Evolutionary conservation across 2,113 vertebrate genomes (phyloP).

Genomic region (Gasterosteus nipponicus): DNA sequence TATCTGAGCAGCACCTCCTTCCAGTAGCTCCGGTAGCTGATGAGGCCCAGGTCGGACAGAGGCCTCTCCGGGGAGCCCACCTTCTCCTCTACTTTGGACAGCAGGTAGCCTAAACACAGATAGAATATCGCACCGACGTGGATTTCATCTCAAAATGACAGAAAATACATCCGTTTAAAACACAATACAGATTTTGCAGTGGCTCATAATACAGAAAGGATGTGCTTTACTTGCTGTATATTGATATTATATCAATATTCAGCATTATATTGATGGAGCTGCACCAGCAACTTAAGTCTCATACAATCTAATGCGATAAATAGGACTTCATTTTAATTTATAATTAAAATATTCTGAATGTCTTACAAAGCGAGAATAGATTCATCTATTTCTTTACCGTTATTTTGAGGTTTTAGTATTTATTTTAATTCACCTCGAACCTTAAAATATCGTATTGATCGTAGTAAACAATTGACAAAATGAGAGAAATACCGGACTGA

Average conservation of each 20-base stretch:
- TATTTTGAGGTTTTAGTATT: neutral
- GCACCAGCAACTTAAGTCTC: neutral
- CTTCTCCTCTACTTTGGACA: slow-evolving; percentile 98
- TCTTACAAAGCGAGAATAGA: neutral
- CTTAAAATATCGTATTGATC: neutral
- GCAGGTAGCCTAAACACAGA: slow-evolving; percentile 87
- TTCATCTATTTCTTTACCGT: neutral
- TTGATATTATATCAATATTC: too few species aligned
- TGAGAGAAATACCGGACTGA: neutral
- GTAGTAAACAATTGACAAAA: neutral
- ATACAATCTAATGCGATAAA: neutral
- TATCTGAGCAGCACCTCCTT: slow-evolving; percentile 97
- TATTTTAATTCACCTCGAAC: neutral
- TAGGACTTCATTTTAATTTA: neutral
- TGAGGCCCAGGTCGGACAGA: slow-evolving; percentile 95
- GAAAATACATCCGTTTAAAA: neutral
- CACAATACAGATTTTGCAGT: neutral
- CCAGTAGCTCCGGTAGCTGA: slow-evolving; percentile 99
- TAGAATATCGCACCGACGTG: neutral
- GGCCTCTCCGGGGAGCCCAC: slow-evolving; percentile 96
- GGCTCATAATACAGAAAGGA: neutral
- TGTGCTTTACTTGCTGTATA: neutral
- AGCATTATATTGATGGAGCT: neutral
- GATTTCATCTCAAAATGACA: neutral
- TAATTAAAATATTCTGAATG: neutral